These are phyloP conservation scores for Menura novaehollandiae DNA, from an alignment of 2,113 vertebrate genomes.

Conservation along the genomic window DNA sequence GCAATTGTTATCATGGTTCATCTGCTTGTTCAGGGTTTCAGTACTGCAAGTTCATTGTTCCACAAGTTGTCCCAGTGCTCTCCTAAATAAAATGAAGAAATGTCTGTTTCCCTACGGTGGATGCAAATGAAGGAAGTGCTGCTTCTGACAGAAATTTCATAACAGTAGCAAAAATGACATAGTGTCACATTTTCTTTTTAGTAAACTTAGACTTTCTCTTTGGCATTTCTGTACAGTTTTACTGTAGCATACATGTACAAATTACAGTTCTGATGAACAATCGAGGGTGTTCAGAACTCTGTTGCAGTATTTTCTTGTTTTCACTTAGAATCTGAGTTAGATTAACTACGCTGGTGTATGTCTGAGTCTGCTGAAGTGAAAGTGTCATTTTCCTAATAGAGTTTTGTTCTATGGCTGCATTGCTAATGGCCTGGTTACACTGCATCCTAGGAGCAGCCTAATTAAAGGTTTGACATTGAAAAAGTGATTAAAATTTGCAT, in stretches of 20 bases:
- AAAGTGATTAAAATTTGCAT: constrained; percentile 17
- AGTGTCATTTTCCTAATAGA: constrained; percentile 11
- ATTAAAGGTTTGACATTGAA: constrained; percentile 26
- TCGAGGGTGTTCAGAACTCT: background rate
- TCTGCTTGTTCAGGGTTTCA: background rate
- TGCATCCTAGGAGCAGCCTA: background rate
- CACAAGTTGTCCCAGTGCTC: background rate
- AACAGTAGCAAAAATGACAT: background rate
- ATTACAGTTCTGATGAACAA: background rate
- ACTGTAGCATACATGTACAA: background rate
- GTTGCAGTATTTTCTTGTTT: background rate
- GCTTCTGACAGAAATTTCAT: background rate
- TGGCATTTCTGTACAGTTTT: background rate
- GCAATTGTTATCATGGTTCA: accelerated
- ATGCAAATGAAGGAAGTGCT: background rate
- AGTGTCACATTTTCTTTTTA: background rate
- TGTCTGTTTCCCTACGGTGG: background rate
- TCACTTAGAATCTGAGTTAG: background rate
- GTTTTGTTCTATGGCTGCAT: constrained; percentile 7
- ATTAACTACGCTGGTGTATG: background rate
- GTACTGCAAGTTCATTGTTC: background rate
- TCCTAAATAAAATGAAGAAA: background rate
- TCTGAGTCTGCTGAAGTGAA: background rate
- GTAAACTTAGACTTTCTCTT: background rate
- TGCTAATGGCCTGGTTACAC: constrained; percentile 20